A percentile compares a stretch with the other conserved stretches of the same genome.
Conservation (phyloP, 2,888 invertebrate genomes). For the Hesperia comma region DNA sequence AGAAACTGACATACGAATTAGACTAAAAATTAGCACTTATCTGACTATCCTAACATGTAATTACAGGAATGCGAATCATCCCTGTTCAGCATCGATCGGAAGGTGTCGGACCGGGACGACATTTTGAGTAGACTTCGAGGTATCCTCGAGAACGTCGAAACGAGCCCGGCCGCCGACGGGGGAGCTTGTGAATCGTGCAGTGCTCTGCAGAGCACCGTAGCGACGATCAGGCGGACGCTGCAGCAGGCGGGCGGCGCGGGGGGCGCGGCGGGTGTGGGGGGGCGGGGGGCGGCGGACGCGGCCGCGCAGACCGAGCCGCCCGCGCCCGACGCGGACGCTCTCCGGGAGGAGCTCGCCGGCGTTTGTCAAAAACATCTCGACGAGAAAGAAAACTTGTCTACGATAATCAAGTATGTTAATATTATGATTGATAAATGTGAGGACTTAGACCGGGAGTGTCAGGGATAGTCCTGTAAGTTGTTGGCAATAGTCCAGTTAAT, state of each 20-base stretch:
- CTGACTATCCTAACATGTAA: not conserved
- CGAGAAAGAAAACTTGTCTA: conserved; percentile 60
- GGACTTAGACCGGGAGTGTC: too few relatives aligned
- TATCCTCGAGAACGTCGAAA: conserved; percentile 27
- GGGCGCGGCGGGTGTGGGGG: conserved; percentile 4
- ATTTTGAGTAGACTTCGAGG: conserved; percentile 40
- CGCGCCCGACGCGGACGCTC: conserved; percentile 26
- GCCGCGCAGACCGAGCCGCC: conserved; percentile 23
- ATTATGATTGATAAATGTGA: too few relatives aligned
- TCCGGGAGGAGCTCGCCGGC: conserved; percentile 47
- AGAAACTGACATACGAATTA: too few relatives aligned
- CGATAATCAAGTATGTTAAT: conserved; percentile 53
- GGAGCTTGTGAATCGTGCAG: conserved; percentile 26
- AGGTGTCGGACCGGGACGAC: conserved; percentile 45
- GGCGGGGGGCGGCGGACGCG: conserved; percentile 29
- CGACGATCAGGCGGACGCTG: conserved; percentile 13
- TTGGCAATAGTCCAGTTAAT: too few relatives aligned
- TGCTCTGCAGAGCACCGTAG: conserved; percentile 26
- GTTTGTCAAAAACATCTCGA: conserved; percentile 59
- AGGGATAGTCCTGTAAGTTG: too few relatives aligned
- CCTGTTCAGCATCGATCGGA: conserved; percentile 51
- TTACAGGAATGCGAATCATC: conserved; percentile 58
- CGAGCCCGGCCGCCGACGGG: not conserved
- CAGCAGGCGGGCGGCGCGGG: conserved; percentile 8
- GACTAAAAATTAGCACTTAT: not conserved